Evolutionary conservation across 2,888 invertebrate species (phyloP).

Genomic region (Odontocerum albicorne): DNA sequence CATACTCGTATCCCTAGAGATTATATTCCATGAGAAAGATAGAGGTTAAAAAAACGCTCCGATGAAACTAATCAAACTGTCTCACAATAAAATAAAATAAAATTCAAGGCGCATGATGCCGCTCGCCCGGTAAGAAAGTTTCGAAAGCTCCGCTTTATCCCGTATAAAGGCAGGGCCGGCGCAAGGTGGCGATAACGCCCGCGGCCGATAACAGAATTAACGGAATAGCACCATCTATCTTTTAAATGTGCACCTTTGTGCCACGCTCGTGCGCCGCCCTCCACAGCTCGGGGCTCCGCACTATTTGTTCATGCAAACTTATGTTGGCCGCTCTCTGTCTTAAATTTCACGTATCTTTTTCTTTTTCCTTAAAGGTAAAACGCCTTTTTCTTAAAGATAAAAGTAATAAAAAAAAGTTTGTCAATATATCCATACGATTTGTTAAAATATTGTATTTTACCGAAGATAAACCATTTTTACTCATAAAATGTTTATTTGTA

Average conservation of each 20-base stretch:
- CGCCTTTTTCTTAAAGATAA: background rate
- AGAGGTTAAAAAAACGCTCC: too few species aligned
- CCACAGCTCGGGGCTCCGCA: slow-evolving; percentile 10
- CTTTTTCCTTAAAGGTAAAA: slow-evolving; percentile 10
- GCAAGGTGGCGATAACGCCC: slow-evolving; percentile 49
- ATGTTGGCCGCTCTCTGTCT: slow-evolving; percentile 27
- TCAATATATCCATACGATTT: too few species aligned
- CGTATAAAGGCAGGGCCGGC: slow-evolving; percentile 37
- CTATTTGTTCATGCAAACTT: slow-evolving; percentile 33
- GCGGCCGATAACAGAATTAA: slow-evolving; percentile 67
- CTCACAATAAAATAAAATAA: too few species aligned
- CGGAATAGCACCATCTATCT: slow-evolving; percentile 66
- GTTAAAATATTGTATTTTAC: too few species aligned
- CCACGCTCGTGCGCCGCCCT: slow-evolving; percentile 39
- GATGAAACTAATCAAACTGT: too few species aligned
- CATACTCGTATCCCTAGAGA: too few species aligned
- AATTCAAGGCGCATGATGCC: too few species aligned
- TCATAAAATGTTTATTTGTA: too few species aligned
- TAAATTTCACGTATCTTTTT: slow-evolving; percentile 32
- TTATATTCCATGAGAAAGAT: too few species aligned
- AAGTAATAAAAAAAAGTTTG: too few species aligned
- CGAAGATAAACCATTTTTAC: too few species aligned
- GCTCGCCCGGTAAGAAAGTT: too few species aligned
- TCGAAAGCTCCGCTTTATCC: slow-evolving; percentile 20
- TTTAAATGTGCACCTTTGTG: slow-evolving; percentile 63